Percentiles rank a stretch among this genome's conserved stretches.
Evolutionary conservation across 2,888 invertebrate genomes (phyloP).

Genomic region (Alviniconcha strummeri): DNA sequence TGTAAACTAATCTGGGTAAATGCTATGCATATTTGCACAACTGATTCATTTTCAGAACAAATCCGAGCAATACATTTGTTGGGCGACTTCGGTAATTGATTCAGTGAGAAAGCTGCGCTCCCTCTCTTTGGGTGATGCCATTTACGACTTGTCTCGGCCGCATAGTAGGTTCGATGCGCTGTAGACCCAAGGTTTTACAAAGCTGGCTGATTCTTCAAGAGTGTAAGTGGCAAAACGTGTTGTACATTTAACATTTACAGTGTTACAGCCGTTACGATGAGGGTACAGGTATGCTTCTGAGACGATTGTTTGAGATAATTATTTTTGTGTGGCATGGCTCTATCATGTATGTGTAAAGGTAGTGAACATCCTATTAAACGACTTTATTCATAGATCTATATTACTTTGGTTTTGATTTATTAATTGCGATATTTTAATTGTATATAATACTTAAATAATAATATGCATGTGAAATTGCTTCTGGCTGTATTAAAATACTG

Average conservation of each 20-base stretch:
- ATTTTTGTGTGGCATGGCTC: neutral
- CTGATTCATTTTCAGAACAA: neutral
- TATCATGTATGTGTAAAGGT: slow-evolving; percentile 8
- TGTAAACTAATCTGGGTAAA: neutral
- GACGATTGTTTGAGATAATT: neutral
- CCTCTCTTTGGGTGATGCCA: slow-evolving; percentile 23
- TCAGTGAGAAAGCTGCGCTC: slow-evolving; percentile 6
- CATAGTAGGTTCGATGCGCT: slow-evolving; percentile 23
- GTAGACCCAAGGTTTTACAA: slow-evolving; percentile 23
- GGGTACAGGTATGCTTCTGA: neutral
- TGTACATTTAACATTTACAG: neutral
- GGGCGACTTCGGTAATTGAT: no score
- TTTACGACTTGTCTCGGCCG: slow-evolving; percentile 26
- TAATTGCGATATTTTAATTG: neutral
- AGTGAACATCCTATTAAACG: slow-evolving; percentile 15
- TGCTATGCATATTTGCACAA: neutral
- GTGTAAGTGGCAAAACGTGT: slow-evolving; percentile 18
- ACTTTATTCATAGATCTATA: neutral
- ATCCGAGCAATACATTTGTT: neutral
- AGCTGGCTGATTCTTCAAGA: slow-evolving; percentile 19
- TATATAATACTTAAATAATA: neutral
- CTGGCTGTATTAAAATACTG: neutral
- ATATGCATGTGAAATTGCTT: neutral
- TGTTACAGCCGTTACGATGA: neutral
- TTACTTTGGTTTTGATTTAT: neutral